A percentile compares a stretch with the other conserved stretches of the same genome.
Evolutionary conservation across 2,888 invertebrate species (phyloP).

Genomic region (Apamea anceps): DNA sequence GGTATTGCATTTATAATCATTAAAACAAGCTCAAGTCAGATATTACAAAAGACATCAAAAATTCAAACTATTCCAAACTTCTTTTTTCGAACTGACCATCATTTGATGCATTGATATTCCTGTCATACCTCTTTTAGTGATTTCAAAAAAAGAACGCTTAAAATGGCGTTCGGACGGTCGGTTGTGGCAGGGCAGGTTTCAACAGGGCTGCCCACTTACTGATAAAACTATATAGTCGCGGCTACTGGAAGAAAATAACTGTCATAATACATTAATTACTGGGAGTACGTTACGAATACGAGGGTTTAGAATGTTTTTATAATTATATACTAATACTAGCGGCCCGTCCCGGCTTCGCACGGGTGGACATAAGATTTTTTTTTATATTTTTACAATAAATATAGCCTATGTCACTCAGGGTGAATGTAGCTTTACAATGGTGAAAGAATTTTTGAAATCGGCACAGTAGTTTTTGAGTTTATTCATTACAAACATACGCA

Average conservation of each 20-base stretch:
- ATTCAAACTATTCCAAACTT: constrained; percentile 34
- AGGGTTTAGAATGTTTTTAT: background rate
- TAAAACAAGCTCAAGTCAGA: background rate
- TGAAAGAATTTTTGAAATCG: too few species aligned
- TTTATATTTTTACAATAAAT: too few species aligned
- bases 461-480: too few species aligned
- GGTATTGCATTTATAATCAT: background rate
- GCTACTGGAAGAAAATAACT: constrained; percentile 19
- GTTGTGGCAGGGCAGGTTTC: constrained; percentile 82
- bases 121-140: constrained; percentile 59
- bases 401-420: too few species aligned
- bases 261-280: background rate
- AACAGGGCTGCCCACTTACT: constrained; percentile 38
- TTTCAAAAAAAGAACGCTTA: constrained; percentile 59
- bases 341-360: too few species aligned
- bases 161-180: constrained; percentile 52
- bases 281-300: background rate
- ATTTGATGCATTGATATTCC: constrained; percentile 52
- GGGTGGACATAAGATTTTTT: too few species aligned
- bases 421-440: too few species aligned
- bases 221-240: background rate
- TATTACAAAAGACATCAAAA: constrained; percentile 26
- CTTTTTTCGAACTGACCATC: constrained; percentile 34
- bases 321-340: background rate
- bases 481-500: too few species aligned